A percentile compares a stretch with the other conserved stretches of the same genome.
These are phyloP conservation scores for Pollimyrus isidori DNA, from an alignment of 2,113 vertebrate genomes.

Conservation along the genomic window DNA sequence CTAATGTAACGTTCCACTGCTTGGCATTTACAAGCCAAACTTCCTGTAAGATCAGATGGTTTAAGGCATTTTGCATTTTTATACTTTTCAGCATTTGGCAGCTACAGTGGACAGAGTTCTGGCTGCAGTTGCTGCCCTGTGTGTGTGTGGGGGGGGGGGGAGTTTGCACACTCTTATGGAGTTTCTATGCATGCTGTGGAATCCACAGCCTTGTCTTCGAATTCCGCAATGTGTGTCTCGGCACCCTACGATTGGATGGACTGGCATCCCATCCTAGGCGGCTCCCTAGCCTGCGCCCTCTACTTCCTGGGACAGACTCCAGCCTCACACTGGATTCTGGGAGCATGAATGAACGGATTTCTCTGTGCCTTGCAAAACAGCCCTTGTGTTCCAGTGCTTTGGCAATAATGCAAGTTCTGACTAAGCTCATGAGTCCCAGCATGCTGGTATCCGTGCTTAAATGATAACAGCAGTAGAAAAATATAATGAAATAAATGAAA, in stretches of 20 bases:
- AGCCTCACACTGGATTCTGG: background rate
- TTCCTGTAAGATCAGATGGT: slow-evolving; percentile 54
- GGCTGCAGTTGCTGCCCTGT: background rate
- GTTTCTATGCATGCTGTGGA: background rate
- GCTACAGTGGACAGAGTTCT: slow-evolving; percentile 13
- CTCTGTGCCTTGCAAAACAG: slow-evolving; percentile 18
- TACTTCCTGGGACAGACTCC: background rate
- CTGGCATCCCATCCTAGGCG: background rate
- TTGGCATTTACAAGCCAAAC: slow-evolving; percentile 46
- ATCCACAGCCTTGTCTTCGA: background rate
- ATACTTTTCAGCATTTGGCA: slow-evolving; percentile 33
- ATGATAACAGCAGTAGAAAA: background rate
- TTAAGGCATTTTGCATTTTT: slow-evolving; percentile 42
- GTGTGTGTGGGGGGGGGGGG: background rate
- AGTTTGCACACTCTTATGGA: background rate
- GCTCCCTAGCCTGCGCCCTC: background rate
- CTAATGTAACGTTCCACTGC: slow-evolving; percentile 43
- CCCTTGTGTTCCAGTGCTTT: slow-evolving; percentile 18
- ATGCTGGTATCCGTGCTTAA: background rate
- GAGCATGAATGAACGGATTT: slow-evolving; percentile 2
- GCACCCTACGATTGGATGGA: background rate
- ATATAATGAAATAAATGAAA: background rate
- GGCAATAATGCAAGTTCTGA: slow-evolving; percentile 10
- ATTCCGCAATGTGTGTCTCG: background rate
- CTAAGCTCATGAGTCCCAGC: background rate